These are phyloP conservation scores for Siderastrea siderea DNA, from an alignment of 92 coral and sea anemone genomes.

Conservation along the genomic window DNA sequence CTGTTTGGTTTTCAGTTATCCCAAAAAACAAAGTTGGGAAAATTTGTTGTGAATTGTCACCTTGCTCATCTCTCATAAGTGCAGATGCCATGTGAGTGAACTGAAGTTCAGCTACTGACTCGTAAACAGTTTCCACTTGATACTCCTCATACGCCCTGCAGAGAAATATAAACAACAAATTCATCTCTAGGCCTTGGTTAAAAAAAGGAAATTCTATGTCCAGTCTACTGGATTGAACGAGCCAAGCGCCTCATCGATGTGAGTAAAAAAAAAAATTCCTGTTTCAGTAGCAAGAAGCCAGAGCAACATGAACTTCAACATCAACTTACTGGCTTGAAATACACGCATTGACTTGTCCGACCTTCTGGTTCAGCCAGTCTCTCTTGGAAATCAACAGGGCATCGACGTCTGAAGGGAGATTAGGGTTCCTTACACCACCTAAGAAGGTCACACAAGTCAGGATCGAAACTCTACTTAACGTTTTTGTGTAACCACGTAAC, in stretches of 20 bases:
- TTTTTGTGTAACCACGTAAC: no score
- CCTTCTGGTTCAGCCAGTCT: conserved; percentile 81
- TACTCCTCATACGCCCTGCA: conserved; percentile 76
- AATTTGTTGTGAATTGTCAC: conserved; percentile 14
- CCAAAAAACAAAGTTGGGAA: background rate
- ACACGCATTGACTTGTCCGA: conserved; percentile 65
- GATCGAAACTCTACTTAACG: background rate
- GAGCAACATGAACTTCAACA: background rate
- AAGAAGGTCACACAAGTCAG: background rate
- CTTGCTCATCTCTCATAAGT: conserved; percentile 62
- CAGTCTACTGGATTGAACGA: no score
- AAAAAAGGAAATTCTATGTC: no score
- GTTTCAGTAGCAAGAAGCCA: background rate
- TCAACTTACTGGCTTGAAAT: conserved; percentile 79
- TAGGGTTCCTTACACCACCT: conserved; percentile 77
- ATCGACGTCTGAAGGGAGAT: conserved; percentile 84
- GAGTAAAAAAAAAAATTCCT: no score
- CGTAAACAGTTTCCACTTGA: conserved; percentile 80
- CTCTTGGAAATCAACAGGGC: conserved; percentile 74
- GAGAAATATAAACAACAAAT: background rate
- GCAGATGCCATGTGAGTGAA: conserved; percentile 62
- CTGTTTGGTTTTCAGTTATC: background rate
- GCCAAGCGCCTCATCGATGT: no score
- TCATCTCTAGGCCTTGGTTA: no score
- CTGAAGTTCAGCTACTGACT: conserved; percentile 77